Percentiles rank a stretch among this genome's conserved stretches.
phyloP scores from a whole-genome alignment of 2,888 invertebrate genomes.

The Lycia hirtaria region DNA sequence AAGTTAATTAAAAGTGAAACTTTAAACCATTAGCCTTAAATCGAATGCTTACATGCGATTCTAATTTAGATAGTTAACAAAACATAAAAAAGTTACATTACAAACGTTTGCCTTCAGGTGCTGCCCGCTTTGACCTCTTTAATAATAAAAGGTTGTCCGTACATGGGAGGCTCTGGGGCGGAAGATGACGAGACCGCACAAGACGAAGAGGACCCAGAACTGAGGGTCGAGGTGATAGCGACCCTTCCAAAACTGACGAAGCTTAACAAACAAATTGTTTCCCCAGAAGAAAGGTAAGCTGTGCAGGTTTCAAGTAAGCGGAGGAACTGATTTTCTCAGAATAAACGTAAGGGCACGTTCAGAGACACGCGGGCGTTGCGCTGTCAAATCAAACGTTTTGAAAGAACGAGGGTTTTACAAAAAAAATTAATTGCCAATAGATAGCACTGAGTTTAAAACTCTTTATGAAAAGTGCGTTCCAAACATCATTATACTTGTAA shows the following conservation, averaged over 20 bases:
- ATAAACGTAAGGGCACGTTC: conserved; percentile 71
- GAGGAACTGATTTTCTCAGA: conserved; percentile 44
- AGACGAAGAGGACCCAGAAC: conserved; percentile 67
- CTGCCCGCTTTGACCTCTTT: conserved; percentile 79
- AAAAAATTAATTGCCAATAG: no score
- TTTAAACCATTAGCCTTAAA: no score
- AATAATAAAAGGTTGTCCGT: conserved; percentile 83
- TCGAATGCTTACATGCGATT: no score
- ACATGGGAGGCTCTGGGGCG: conserved; percentile 77
- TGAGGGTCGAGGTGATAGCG: conserved; percentile 79
- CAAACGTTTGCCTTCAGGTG: conserved; percentile 51
- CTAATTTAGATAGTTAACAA: no score
- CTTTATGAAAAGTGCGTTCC: no score
- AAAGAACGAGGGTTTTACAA: no score
- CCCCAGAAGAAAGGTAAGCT: conserved; percentile 78
- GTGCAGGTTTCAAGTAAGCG: background rate
- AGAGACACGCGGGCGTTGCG: no score
- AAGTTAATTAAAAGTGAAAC: no score
- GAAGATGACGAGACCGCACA: conserved; percentile 60
- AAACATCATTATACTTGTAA: no score
- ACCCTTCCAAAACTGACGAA: conserved; percentile 81
- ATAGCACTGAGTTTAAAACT: no score
- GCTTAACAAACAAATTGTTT: conserved; percentile 81
- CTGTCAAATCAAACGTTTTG: no score
- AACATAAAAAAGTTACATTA: background rate